Evolutionary conservation across 1,140 invertebrate genomes (phyloP).

Genomic region (Hormaphis cornu): DNA sequence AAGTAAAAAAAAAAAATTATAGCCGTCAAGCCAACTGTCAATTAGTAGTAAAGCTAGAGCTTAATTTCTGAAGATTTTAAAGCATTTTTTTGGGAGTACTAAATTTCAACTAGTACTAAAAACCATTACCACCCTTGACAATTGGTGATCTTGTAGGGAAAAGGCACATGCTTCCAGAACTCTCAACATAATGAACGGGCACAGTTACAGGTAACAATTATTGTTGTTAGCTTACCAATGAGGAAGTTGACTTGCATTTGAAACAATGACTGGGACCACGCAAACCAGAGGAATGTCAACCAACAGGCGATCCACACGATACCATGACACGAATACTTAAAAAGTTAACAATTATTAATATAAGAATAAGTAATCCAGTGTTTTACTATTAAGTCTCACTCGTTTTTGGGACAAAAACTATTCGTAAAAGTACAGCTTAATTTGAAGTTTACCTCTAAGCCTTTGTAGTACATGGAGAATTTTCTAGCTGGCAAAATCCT

Average conservation of each 20-base stretch:
- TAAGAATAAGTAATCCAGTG: neutral
- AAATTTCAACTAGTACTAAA: neutral
- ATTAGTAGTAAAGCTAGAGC: no score
- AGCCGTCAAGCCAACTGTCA: no score
- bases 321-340: constrained; percentile 81
- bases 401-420: neutral
- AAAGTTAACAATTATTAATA: neutral
- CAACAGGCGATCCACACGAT: constrained; percentile 68
- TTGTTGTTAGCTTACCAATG: constrained; percentile 57
- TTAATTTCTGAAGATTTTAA: no score
- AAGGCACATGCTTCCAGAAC: neutral
- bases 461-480: constrained; percentile 20
- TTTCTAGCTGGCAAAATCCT: neutral
- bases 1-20: no score
- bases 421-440: neutral
- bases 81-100: neutral
- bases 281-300: constrained; percentile 63
- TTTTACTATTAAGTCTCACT: neutral
- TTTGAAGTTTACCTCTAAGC: constrained; percentile 5
- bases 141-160: no score
- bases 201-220: neutral
- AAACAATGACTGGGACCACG: constrained; percentile 54
- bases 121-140: no score
- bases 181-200: constrained; percentile 50
- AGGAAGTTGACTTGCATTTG: constrained; percentile 78